phyloP scores from a whole-genome alignment of 2,888 invertebrate species.

The Acanthosepion esculentum region DNA sequence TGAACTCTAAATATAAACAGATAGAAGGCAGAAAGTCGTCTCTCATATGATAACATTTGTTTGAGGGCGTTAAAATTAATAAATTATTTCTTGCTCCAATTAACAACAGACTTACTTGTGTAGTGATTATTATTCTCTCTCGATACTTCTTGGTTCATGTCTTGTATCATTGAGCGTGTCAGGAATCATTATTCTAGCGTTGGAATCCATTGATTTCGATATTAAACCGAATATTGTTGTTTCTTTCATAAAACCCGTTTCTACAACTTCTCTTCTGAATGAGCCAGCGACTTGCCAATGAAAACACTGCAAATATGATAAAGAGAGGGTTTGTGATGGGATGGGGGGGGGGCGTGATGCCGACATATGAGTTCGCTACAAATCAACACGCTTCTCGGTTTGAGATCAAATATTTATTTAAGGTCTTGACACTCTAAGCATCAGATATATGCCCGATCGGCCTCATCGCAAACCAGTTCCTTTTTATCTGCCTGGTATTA shows the following conservation, averaged over 20 bases:
- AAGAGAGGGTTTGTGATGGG: no score
- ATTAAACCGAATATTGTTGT: not conserved
- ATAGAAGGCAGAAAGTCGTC: no score
- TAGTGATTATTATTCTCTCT: no score
- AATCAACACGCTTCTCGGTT: not conserved
- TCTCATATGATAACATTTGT: no score
- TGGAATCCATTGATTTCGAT: no score
- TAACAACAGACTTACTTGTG: no score
- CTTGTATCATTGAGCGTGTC: no score
- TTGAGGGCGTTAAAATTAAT: no score
- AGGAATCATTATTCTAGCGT: no score
- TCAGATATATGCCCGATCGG: not conserved
- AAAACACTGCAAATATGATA: not conserved
- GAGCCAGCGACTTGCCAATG: not conserved
- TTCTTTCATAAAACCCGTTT: not conserved
- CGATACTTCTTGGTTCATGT: no score
- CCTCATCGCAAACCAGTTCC: not conserved
- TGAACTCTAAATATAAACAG: no score
- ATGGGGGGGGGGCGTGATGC: not conserved
- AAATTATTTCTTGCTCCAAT: no score
- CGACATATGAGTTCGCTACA: not conserved
- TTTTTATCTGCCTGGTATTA: not conserved
- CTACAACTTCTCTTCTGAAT: not conserved
- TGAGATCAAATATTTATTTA: not conserved
- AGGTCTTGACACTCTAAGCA: not conserved